Percentiles rank a stretch among this genome's conserved stretches.
Evolutionary conservation across 2,888 invertebrate genomes (phyloP).

Genomic region (Dichetophora obliterata): DNA sequence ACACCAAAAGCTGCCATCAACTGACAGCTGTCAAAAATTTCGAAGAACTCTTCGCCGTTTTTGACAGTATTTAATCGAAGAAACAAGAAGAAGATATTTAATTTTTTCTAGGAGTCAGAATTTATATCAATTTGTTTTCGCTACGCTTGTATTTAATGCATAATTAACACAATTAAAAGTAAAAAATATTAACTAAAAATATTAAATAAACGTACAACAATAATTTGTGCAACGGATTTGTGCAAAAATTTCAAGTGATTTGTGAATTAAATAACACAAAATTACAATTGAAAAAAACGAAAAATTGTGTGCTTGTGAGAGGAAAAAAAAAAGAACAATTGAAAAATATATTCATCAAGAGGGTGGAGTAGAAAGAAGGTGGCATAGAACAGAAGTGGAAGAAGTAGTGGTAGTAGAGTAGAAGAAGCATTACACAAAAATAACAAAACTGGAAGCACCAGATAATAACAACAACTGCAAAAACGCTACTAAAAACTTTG

Average conservation of each 20-base stretch:
- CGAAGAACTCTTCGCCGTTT: background rate
- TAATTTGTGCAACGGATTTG: conserved; percentile 26
- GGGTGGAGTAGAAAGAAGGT: background rate
- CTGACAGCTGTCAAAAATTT: conserved; percentile 24
- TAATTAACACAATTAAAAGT: conserved; percentile 40
- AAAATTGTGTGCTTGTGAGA: conserved; percentile 7
- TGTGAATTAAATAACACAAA: conserved; percentile 26
- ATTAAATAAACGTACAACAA: conserved; percentile 32
- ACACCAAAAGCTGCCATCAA: background rate
- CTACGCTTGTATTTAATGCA: conserved; percentile 23
- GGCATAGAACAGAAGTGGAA: background rate
- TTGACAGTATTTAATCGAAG: conserved; percentile 36
- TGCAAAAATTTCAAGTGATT: conserved; percentile 37
- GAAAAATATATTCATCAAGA: conserved; percentile 17
- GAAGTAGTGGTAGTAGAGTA: background rate
- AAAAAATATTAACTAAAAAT: conserved; percentile 41
- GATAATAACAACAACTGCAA: conserved; percentile 33
- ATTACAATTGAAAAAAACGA: conserved; percentile 38
- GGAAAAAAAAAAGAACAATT: background rate
- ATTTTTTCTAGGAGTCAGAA: conserved; percentile 35
- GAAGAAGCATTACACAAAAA: background rate
- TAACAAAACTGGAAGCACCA: background rate
- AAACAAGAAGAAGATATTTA: conserved; percentile 5
- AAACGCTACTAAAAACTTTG: conserved; percentile 8
- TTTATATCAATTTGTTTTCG: conserved; percentile 18